These are phyloP conservation scores for Coptotermes formosanus DNA, from an alignment of 1,140 invertebrate genomes.

Conservation along the genomic window DNA sequence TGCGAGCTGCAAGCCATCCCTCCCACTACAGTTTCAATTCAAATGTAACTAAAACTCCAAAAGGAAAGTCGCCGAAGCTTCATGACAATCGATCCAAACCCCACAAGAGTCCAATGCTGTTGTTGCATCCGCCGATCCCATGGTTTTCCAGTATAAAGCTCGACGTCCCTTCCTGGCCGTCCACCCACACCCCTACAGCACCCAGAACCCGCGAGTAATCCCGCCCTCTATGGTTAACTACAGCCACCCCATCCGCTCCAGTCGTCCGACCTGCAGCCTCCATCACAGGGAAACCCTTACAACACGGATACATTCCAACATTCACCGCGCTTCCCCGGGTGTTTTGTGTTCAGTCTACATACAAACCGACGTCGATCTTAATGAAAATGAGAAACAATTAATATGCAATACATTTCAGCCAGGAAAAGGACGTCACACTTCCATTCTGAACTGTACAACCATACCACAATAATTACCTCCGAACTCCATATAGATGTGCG, in stretches of 20 bases:
- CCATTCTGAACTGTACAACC: too few species aligned
- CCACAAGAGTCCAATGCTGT: neutral
- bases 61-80: neutral
- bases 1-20: too few species aligned
- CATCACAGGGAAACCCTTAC: neutral
- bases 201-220: neutral
- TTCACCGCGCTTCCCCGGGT: too few species aligned
- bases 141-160: neutral
- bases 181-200: neutral
- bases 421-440: too few species aligned
- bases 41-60: neutral
- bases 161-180: neutral
- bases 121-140: neutral
- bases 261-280: neutral
- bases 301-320: too few species aligned
- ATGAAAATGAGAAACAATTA: too few species aligned
- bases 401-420: too few species aligned
- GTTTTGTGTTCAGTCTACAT: too few species aligned
- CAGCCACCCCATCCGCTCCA: neutral
- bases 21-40: neutral
- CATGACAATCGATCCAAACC: neutral
- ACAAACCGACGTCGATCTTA: too few species aligned
- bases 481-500: too few species aligned
- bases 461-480: too few species aligned
- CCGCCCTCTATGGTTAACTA: neutral